These are phyloP conservation scores for Dipodomys merriami DNA, from an alignment of 2,113 vertebrate genomes.

Conservation along the genomic window DNA sequence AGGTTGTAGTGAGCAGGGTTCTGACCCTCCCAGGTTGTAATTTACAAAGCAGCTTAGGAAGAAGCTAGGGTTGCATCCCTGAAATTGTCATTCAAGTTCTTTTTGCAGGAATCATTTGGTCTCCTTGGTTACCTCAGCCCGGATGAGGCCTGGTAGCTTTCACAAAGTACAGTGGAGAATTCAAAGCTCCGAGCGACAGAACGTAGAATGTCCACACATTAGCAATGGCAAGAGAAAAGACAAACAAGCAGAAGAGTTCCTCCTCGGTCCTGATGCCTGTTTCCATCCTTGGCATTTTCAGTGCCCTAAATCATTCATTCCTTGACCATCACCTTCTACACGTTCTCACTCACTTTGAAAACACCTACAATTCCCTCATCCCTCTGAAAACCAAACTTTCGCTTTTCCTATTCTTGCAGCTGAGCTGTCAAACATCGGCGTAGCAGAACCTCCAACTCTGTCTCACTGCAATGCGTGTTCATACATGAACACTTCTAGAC, in stretches of 20 bases:
- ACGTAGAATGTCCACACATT: neutral
- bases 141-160: conserved; percentile 8
- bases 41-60: neutral
- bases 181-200: neutral
- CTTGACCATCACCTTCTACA: fast-evolving
- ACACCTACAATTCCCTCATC: neutral
- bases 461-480: neutral
- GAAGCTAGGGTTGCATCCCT: neutral
- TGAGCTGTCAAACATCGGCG: neutral
- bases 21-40: neutral
- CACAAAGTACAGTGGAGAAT: neutral
- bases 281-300: neutral
- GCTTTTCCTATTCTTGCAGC: neutral
- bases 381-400: neutral
- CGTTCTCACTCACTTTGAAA: neutral
- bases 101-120: conserved; percentile 32
- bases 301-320: neutral
- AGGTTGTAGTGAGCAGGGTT: neutral
- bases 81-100: conserved; percentile 46
- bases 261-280: neutral
- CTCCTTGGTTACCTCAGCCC: conserved; percentile 59
- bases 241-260: neutral
- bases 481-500: too few relatives aligned
- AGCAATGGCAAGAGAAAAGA: neutral
- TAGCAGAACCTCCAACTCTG: neutral